These are phyloP conservation scores for Anticlea derivata DNA, from an alignment of 2,888 invertebrate species.

Conservation along the genomic window DNA sequence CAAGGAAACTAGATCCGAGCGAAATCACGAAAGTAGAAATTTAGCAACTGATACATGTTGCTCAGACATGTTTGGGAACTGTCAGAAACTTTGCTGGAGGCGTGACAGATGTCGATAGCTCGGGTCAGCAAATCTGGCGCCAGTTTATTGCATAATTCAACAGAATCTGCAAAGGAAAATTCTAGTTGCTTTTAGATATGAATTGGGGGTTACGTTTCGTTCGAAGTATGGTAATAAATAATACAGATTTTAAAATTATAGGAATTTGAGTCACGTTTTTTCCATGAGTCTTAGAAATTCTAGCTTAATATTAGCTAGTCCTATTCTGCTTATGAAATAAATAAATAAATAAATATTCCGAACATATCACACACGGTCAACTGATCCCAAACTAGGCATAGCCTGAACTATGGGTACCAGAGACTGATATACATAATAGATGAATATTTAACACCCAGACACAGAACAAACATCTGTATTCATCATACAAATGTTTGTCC, in stretches of 20 bases:
- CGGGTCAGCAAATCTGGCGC: constrained; percentile 11
- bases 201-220: not conserved
- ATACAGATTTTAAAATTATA: not conserved
- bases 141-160: constrained; percentile 15
- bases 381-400: too few species aligned
- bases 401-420: too few species aligned
- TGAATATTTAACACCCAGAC: too few species aligned
- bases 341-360: too few species aligned
- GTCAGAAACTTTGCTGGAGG: constrained; percentile 4
- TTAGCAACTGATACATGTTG: not conserved
- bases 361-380: too few species aligned
- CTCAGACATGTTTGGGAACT: constrained; percentile 2
- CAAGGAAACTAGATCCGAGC: too few species aligned
- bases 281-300: not conserved
- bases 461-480: too few species aligned
- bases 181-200: not conserved
- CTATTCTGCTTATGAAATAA: too few species aligned
- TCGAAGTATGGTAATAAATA: too few species aligned
- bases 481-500: too few species aligned
- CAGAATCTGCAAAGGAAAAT: not conserved
- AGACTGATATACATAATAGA: too few species aligned
- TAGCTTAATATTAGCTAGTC: too few species aligned
- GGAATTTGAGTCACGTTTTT: not conserved
- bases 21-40: not conserved
- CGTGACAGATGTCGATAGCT: constrained; percentile 12